Base-by-base conservation (phyloP, 1,140 invertebrate genomes). In the Drosophila simulans region DNA sequence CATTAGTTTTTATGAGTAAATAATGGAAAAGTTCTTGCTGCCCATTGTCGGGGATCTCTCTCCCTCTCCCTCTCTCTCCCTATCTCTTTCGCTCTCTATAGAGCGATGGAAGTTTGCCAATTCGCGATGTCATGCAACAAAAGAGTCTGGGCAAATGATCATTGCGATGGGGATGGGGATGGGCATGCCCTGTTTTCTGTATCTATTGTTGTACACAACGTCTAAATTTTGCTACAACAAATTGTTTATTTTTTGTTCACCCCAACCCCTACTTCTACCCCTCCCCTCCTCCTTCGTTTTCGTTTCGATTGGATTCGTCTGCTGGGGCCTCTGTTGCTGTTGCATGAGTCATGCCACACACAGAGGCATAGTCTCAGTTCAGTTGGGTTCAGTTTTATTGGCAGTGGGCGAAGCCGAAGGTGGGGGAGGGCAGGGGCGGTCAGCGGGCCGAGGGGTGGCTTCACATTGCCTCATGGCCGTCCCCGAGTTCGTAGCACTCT, bases 191-290 rank as follows among this genome's bases (percentile, higher is more conserved):
- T 80, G 51, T 80, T 71, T 77, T 81, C 53, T 82, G 83, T 85
- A 72, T 72, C 55, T 71, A 46, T 51, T 75, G 46, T 72, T 77
- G 62, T 60, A 49, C 62, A 73, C 71, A 83, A 68, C 57, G 80
- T 88, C 84, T 78, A 90, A 78, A 85, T 84, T 89, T 75, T 90
- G 76, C 83, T 88, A 90, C 77, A 89, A 90, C 80, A 89, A 90
- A 90, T 90, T 77, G 80, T 85, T 89, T 84, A 81, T 89, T 65
- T 83, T 71, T 35, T 39, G 37, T 39, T 39, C 4, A 13, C 12
- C 37, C 4, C 35, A 2, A 17, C 17, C 17, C 17, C 17, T 17
- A 17, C 17, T 1, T 25, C 37, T 52, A 35, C 62, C 4, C 35
- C 10, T 4, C 15, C 31, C 34, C 35, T 49, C 52, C 59, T 20